Base-by-base conservation (phyloP, 2,113 vertebrate species). In the Pseudopodoces humilis region DNA sequence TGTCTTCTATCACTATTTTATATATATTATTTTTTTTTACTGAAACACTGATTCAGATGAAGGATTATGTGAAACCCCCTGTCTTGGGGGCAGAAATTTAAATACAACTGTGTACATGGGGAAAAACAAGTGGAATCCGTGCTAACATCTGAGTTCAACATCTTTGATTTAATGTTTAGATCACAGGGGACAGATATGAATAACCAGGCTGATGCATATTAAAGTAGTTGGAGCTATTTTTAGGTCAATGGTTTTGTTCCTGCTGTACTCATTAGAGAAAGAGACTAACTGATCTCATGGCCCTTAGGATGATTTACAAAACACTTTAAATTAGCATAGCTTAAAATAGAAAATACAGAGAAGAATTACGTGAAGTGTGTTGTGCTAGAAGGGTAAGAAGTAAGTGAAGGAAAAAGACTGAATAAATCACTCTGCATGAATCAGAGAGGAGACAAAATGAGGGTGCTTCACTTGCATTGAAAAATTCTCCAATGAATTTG, bases 171-270 rank as follows among this genome's bases (percentile, higher is more conserved):
- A 83, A 68, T 64, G 71, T 83, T 96, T 92, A 43, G 37, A 83
- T 95, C 95, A 86, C 93, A 92, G 53, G 93, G 83, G 90, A 93
- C 56, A 86, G 80, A 93, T 95, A 93, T 64, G 93, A 96, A 94
- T 94, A 96, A 76, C 90, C 69, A 88, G 65, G 24, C 93, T 94
- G 95, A 92, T 96, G 88, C 72, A 93, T 96, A 95, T 96, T 92
- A 75, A 90, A 95, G 44, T 44, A 71, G 56, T 58, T 78, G 44
- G 56, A 95, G 80, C 88, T 97, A 96, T 96, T 97, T 96, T 96
- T 97, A 96, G 92, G 72, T 90, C 86, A 64, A 6, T 88, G 86
- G 80, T 75, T 96, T 96, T 93, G 83, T 86, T 97, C 88, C 77
- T 94, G 62, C 90, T 72, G 69, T 84, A 94, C 80, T 95, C 92